Evolutionary conservation across 2,888 invertebrate genomes (phyloP), one percentile per base, ranked within the genome.

Genomic region (Lasioglossum vierecki): DNA sequence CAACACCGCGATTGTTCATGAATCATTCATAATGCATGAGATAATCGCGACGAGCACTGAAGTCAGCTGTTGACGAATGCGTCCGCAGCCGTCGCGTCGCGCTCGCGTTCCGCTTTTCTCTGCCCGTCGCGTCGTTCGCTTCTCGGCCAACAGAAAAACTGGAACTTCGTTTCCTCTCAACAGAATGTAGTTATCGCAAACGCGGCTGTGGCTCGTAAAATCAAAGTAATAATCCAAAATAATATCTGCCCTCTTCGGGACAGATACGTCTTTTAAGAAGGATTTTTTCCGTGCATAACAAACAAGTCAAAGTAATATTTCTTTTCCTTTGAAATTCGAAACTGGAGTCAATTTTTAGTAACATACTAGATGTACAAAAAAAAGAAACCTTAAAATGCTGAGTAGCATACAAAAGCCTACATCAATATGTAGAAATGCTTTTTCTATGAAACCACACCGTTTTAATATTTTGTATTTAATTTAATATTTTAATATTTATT

Each of bases 11-110:
- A 84, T 80, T 79, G 79, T 87, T 90, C 91, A 92, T 92, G 92
- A 92, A 92, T 92, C 92, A 92, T 92, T 92, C 92, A 92, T 89
- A 88, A 89, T 79, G 88, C 92, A 89, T 88, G 91, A 92, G 91
- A 92, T 92, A 92, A 92, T 92, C 89, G 88, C 91, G 87, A 84
- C 88, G 83, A 86, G 84, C 86, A 83, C 83, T 89, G 79, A 89
- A 91, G 91, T 90, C 88, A 89, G 87, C 88, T 85, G 91, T 92
- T 92, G 91, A 92, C 91, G 90, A 91, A 90, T 88, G 88, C 86
- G 88, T 89, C 89, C 88, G 88, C 83, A 82, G 79, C 79, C 77
- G 76, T 74, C 79, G 78, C 73, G 82, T 72, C 78, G 78, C 73
- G 82, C 80, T 84, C 76, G 30, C 68, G 35, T 39, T 68, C 68